Evolutionary conservation across 2,797 vertebrate genomes (phyloP).

Genomic region (Lithobates sylvaticus): DNA sequence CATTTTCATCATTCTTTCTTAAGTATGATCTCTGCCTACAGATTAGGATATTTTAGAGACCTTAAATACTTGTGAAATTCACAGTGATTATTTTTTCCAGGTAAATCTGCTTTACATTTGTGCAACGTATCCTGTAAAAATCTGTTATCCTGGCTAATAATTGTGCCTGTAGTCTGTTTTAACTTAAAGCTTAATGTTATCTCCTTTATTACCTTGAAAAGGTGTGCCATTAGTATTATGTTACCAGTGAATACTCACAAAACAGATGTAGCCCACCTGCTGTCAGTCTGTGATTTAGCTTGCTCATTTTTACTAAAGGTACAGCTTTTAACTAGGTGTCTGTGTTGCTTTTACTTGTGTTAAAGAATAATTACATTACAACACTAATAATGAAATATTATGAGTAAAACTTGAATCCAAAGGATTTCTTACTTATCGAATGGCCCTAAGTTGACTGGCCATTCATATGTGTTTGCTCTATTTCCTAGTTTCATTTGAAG

Average conservation of each 20-base stretch:
- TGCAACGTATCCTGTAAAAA: neutral
- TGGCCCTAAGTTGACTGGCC: no score
- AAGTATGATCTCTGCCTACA: neutral
- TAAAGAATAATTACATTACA: no score
- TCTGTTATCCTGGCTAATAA: neutral
- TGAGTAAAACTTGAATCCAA: no score
- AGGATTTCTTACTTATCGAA: no score
- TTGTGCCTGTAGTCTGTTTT: slow-evolving; percentile 1
- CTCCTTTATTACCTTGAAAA: slow-evolving; percentile 11
- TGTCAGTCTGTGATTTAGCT: neutral
- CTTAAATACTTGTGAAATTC: neutral
- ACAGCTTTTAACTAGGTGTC: neutral
- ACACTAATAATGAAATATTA: no score
- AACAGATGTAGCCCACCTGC: slow-evolving; percentile 14
- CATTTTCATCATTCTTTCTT: neutral
- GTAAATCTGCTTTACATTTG: slow-evolving; percentile 14
- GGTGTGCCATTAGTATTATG: slow-evolving; percentile 25
- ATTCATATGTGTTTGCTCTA: no score
- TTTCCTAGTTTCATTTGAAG: no score
- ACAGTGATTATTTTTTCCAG: neutral
- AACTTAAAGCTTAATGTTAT: slow-evolving; percentile 1
- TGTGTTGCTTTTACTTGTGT: neutral
- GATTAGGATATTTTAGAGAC: neutral
- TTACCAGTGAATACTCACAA: neutral
- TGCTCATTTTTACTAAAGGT: neutral